A percentile compares a stretch with the other conserved stretches of the same genome.
Evolutionary conservation across 1,140 invertebrate species (phyloP).

Genomic region (Neomicropteryx cornuta): DNA sequence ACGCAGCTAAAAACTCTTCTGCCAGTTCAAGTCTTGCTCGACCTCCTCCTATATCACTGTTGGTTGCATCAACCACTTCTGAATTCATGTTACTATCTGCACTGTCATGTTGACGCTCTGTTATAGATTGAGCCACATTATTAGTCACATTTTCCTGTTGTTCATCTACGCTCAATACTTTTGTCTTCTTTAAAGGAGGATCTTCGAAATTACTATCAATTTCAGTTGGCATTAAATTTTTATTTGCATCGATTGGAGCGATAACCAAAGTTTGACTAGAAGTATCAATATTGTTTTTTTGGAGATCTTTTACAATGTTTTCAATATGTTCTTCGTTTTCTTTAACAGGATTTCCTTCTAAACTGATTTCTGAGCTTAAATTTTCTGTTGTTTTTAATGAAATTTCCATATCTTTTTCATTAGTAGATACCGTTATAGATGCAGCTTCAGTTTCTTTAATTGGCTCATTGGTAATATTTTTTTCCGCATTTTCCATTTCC

Average conservation of each 20-base stretch:
- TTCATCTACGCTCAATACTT: neutral
- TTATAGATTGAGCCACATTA: constrained; percentile 2
- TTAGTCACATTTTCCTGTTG: neutral
- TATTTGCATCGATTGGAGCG: constrained; percentile 5
- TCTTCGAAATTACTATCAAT: constrained; percentile 4
- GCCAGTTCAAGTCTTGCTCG: constrained; percentile 55
- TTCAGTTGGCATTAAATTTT: neutral
- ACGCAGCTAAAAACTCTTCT: constrained; percentile 64
- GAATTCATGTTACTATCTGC: constrained; percentile 17
- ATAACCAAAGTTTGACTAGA: constrained; percentile 14
- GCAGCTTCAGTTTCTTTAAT: neutral
- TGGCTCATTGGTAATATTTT: constrained; percentile 9
- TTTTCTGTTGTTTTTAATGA: constrained; percentile 2
- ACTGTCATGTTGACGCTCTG: constrained; percentile 11
- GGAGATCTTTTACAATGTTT: constrained; percentile 9
- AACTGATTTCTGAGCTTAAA: neutral
- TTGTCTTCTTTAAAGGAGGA: neutral
- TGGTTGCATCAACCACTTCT: constrained; percentile 34
- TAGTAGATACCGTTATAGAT: neutral
- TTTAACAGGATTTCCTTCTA: constrained; percentile 1
- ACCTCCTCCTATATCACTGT: constrained; percentile 41
- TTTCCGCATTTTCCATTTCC: constrained; percentile 7
- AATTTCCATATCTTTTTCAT: constrained; percentile 2
- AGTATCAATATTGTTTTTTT: constrained; percentile 16
- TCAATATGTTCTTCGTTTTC: neutral